Evolutionary conservation across 2,113 vertebrate species (phyloP), one percentile per base, ranked within the genome.

Genomic region (Sprattus sprattus): DNA sequence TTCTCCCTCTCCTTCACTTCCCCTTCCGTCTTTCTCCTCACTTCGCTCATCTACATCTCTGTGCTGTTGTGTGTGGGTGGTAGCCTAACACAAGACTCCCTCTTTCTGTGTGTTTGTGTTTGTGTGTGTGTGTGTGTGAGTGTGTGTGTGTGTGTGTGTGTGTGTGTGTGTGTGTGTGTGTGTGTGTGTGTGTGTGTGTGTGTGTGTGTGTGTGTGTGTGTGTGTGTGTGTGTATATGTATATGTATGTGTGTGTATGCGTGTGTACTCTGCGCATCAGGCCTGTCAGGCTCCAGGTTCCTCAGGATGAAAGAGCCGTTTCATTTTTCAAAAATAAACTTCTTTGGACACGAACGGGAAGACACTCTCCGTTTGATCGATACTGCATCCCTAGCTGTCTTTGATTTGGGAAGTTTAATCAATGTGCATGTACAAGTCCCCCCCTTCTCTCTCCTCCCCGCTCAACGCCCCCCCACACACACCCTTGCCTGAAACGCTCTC

Each of bases 321-420:
- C 86, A 88, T 90, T 86, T 89, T 88, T 88, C 78, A 82, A 89
- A 86, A 88, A 88, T 85, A 86, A 89, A 88, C 86, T 86, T 81
- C 39, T 89, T 88, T 89, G 87, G 86, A 88, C 85, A 85, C 84
- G 82, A 88, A 86, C 81, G 84, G 85, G 83, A 81, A 86, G 84
- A 83, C 50, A 67, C 88, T 83, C 83, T 45, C 75, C 81, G 87
- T 86, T 88, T 86, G 85, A 87, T 89, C 87, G 84, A 85, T 87
- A 71, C 82, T 45, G 81, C 46, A 84, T 64, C 85, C 75, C 85
- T 78, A 54, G 60, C 22, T 52, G 75, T 39, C 81, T 90, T 91
- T 91, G 89, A 90, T 90, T 87, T 83, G 57, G 49, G 25, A 84
- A 49, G 64, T 71, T 84, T 50, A 46, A 49, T 47, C n/a, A 78